phyloP scores from a whole-genome alignment of 2,797 vertebrate genomes.

The Leptodactylus fallax region DNA sequence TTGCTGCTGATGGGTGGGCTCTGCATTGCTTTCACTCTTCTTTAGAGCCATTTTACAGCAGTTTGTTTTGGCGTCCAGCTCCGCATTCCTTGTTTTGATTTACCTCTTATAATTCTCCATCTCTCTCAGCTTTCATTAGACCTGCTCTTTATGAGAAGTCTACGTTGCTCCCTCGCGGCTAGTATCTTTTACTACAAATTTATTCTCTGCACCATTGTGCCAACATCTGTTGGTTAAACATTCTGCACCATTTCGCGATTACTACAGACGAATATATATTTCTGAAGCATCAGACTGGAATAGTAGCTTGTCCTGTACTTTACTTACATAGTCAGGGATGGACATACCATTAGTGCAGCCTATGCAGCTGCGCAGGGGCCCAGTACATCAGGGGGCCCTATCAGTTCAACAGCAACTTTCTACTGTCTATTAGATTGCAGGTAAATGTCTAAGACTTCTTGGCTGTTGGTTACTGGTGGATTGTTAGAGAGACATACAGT shows the following conservation, averaged over 20 bases:
- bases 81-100: constrained; percentile 54
- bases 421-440: no score
- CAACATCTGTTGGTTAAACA: constrained; percentile 46
- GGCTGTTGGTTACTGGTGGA: no score
- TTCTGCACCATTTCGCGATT: constrained; percentile 37
- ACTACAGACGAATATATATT: not conserved
- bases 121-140: constrained; percentile 57
- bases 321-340: not conserved
- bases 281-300: constrained; percentile 24
- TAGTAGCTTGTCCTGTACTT: not conserved
- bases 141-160: constrained; percentile 55
- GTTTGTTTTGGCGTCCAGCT: constrained; percentile 55
- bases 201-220: constrained; percentile 55
- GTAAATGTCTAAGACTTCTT: no score
- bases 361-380: no score
- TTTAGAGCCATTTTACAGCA: constrained; percentile 45
- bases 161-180: constrained; percentile 54
- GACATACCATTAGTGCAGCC: no score
- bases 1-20: constrained; percentile 47
- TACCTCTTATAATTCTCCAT: constrained; percentile 51
- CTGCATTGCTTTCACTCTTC: constrained; percentile 12
- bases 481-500: no score
- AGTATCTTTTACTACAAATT: constrained; percentile 59
- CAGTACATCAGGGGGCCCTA: no score
- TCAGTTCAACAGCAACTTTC: no score